Percentiles rank a stretch among this genome's conserved stretches.
phyloP scores from a whole-genome alignment of 2,113 vertebrate species.

The Megaleporinus macrocephalus region DNA sequence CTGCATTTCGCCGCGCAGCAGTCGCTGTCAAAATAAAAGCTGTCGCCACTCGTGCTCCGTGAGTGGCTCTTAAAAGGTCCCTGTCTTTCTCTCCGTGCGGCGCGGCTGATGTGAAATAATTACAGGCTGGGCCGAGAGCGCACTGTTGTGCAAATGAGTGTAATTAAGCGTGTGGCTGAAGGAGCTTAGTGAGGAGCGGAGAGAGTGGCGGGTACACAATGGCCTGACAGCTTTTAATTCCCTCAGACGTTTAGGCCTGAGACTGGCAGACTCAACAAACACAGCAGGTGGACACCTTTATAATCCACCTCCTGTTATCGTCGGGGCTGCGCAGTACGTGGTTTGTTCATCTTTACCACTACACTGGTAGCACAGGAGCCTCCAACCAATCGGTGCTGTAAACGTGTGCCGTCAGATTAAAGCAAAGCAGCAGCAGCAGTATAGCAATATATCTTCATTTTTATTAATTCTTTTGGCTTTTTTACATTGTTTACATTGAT shows the following conservation, averaged over 20 bases:
- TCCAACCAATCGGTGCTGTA: too few species aligned
- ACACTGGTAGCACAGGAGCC: too few species aligned
- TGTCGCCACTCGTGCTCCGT: background rate
- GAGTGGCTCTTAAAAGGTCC: background rate
- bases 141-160: background rate
- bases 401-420: too few species aligned
- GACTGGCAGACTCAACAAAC: background rate
- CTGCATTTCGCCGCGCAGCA: background rate
- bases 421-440: too few species aligned
- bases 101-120: constrained; percentile 14
- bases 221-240: background rate
- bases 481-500: too few species aligned
- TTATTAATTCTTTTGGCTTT: too few species aligned
- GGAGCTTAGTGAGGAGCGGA: background rate
- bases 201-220: background rate
- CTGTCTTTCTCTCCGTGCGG: background rate
- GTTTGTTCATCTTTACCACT: too few species aligned
- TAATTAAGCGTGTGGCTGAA: background rate
- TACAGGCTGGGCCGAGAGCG: background rate
- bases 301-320: background rate
- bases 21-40: background rate
- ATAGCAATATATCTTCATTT: too few species aligned
- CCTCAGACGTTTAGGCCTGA: background rate
- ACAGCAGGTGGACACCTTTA: background rate
- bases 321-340: background rate